phyloP scores from a whole-genome alignment of 2,113 vertebrate species.

The Meriones unguiculatus region DNA sequence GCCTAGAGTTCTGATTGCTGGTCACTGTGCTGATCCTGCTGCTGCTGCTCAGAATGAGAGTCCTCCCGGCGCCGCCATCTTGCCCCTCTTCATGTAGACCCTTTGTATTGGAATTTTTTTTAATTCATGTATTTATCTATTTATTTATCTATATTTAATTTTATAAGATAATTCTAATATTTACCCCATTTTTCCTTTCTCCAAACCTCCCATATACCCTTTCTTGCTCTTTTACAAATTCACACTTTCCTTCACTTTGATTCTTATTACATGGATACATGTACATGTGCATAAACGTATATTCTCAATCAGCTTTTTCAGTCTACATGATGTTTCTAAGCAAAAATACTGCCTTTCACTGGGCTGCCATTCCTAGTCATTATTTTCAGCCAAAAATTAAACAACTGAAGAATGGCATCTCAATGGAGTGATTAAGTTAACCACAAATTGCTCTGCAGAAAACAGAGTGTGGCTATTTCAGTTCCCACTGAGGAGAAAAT shows the following conservation, averaged over 20 bases:
- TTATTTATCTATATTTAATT: background rate
- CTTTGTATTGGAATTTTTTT: background rate
- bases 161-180: background rate
- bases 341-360: background rate
- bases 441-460: background rate
- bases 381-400: background rate
- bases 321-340: background rate
- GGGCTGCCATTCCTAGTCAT: background rate
- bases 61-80: too few species aligned
- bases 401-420: background rate
- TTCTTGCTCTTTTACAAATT: background rate
- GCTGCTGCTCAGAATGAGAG: too few species aligned
- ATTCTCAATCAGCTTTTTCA: background rate
- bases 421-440: background rate
- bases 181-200: background rate
- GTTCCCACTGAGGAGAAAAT: conserved; percentile 40
- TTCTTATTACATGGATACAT: background rate
- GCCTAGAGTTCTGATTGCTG: too few species aligned
- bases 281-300: background rate
- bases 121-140: background rate
- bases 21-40: too few species aligned
- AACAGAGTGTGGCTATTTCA: conserved; percentile 25
- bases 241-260: background rate
- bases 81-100: too few species aligned
- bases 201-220: background rate